These are phyloP conservation scores for Pseudachorutes palmiensis DNA, from an alignment of 1,140 invertebrate genomes.

Conservation along the genomic window DNA sequence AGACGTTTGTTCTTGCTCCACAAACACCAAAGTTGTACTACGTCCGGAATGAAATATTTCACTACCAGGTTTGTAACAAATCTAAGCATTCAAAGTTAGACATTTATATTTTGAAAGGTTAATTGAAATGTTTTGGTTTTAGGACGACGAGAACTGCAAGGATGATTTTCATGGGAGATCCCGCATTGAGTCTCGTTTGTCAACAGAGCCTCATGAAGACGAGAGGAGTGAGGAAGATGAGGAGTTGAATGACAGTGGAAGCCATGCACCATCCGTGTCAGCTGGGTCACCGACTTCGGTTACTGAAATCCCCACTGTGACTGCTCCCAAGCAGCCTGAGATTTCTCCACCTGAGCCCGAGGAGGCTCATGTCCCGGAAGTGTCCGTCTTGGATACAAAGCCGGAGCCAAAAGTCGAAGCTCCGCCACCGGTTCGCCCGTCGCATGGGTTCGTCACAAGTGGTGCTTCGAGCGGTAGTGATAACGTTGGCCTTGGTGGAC, in stretches of 20 bases:
- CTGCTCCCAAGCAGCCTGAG: neutral
- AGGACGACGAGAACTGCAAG: slow-evolving; percentile 68
- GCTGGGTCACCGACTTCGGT: slow-evolving; percentile 7
- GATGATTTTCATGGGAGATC: slow-evolving; percentile 44
- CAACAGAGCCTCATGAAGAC: slow-evolving; percentile 35
- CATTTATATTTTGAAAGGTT: too few relatives aligned
- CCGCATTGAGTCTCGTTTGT: slow-evolving; percentile 37
- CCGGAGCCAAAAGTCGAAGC: neutral
- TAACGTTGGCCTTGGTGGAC: slow-evolving; percentile 10
- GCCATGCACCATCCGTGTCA: slow-evolving; percentile 13
- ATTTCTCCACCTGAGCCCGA: neutral
- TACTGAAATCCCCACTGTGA: slow-evolving; percentile 13
- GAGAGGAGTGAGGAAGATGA: slow-evolving; percentile 38
- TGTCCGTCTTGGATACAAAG: slow-evolving; percentile 4
- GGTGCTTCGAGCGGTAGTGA: slow-evolving; percentile 12
- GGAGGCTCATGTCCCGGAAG: neutral
- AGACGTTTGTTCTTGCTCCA: slow-evolving; percentile 91
- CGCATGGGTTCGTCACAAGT: slow-evolving; percentile 8
- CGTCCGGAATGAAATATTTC: slow-evolving; percentile 96
- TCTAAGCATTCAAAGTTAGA: slow-evolving; percentile 9
- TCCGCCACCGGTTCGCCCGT: neutral
- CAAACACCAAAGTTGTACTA: slow-evolving; percentile 95
- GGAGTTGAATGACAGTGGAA: slow-evolving; percentile 23
- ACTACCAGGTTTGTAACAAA: slow-evolving; percentile 66
- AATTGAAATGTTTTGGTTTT: too few relatives aligned